Conservation (phyloP, 2,797 vertebrate genomes). For the Sebastes reedi region DNA sequence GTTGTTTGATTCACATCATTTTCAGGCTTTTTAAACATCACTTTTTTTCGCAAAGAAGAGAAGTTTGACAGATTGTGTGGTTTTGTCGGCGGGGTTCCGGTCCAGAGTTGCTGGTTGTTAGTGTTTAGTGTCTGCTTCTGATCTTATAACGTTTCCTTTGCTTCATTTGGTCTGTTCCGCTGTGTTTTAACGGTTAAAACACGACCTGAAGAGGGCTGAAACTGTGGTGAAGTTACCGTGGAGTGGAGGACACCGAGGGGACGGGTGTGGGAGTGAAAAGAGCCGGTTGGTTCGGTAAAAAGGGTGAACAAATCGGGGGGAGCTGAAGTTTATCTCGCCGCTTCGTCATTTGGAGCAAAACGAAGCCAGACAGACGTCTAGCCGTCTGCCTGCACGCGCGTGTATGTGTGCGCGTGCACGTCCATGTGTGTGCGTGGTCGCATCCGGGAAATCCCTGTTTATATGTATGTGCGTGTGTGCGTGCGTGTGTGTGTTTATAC, state of each 20-base stretch:
- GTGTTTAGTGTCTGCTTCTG: neutral
- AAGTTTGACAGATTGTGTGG: neutral
- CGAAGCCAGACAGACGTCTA: slow-evolving; percentile 70
- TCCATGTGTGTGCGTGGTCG: slow-evolving; percentile 40
- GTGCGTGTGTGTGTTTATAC: neutral
- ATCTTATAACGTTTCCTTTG: neutral
- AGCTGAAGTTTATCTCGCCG: slow-evolving; percentile 51
- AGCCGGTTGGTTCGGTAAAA: neutral
- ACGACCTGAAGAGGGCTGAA: neutral
- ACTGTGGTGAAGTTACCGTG: neutral
- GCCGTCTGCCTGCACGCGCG: slow-evolving; percentile 34
- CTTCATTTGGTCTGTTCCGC: neutral
- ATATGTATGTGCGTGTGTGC: slow-evolving; percentile 7
- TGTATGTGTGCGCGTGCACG: neutral
- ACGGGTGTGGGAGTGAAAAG: neutral
- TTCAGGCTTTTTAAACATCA: neutral
- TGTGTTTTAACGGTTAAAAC: neutral
- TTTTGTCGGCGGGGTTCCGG: neutral
- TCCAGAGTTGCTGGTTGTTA: neutral
- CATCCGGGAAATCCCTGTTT: slow-evolving; percentile 57
- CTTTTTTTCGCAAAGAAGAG: rapidly evolving
- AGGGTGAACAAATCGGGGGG: neutral
- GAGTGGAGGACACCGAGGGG: neutral
- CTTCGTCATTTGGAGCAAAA: slow-evolving; percentile 58
- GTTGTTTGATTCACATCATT: neutral